A percentile compares a stretch with the other conserved stretches of the same genome.
These are phyloP conservation scores for Sebastolobus alascanus DNA, from an alignment of 2,797 vertebrate species.

Conservation along the genomic window DNA sequence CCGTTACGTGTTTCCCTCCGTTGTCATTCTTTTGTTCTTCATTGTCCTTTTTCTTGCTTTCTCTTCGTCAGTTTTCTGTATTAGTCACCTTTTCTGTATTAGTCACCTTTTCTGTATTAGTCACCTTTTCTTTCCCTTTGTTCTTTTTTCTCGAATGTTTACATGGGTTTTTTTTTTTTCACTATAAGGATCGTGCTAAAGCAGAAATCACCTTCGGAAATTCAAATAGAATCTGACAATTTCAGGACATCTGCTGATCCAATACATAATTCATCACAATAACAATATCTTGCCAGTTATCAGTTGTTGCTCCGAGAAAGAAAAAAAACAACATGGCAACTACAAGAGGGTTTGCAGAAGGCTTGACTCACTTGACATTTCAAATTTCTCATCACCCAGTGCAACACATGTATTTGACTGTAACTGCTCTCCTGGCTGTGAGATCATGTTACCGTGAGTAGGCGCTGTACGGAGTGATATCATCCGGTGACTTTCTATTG, in stretches of 20 bases:
- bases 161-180: neutral
- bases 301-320: neutral
- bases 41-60: neutral
- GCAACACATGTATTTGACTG: conserved; percentile 34
- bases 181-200: neutral
- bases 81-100: neutral
- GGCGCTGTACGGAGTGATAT: conserved; percentile 51
- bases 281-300: conserved; percentile 6
- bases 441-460: conserved; percentile 47
- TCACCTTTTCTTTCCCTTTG: neutral
- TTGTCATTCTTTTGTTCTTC: neutral
- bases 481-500: conserved; percentile 42
- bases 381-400: conserved; percentile 19
- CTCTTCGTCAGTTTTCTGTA: neutral
- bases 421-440: conserved; percentile 37
- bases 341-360: conserved; percentile 17
- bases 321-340: conserved; percentile 1
- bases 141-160: neutral
- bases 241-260: neutral
- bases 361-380: conserved; percentile 55
- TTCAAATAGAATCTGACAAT: neutral
- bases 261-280: conserved; percentile 7
- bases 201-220: neutral
- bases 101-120: neutral
- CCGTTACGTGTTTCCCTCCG: neutral